Base-by-base conservation (phyloP, 2,113 vertebrate species). In the Eidolon helvum region DNA sequence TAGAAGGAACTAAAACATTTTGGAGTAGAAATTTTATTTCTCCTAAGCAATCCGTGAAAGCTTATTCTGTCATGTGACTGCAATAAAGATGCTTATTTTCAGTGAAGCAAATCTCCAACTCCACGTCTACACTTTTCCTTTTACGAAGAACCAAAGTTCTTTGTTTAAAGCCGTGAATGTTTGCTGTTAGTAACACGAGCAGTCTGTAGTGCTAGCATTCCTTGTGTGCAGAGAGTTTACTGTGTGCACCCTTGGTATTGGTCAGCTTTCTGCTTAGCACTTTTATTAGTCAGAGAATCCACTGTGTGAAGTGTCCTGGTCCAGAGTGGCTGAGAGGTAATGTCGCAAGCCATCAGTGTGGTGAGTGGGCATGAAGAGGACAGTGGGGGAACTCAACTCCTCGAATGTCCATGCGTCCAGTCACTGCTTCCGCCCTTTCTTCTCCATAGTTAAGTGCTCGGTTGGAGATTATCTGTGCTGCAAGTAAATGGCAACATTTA, bases 11-110 rank as follows among this genome's bases (percentile, higher is more conserved):
- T 71, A 10, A 79, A 45, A 57, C 50, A 48, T 33, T 59, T 83
- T 14, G 57, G 33, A 71, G 35, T 85, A 74, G 69, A 87, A 53
- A 83, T 63, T 28, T 19, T 28, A 59, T 90, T 90, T 96, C 10
- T 68, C 68, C 61, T 92, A 40, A 66, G 59, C 5, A 66, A 48
- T 66, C 24, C 30, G 74, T 6, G 65, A 87, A 96, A 69, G 55
- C 74, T 30, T 24, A 63, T 55, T 22, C 24, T 53, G 14, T 63
- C 24, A 4, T 21, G 15, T 48, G 65, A 24, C 14, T 40, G 35
- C 5, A 45, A 33, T 43, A 80, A 90, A 78, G 57, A 26, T 57
- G 35, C 65, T 74, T 48, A 22, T 92, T 95, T 63, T 86, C 33
- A 55, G 12, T 35, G 50, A 87, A 63, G 38, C 15, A n/a, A 48